Percentiles rank a stretch among this genome's conserved stretches.
phyloP scores from a whole-genome alignment of 2,797 vertebrate genomes.

The Ptychobarbus kaznakovi region DNA sequence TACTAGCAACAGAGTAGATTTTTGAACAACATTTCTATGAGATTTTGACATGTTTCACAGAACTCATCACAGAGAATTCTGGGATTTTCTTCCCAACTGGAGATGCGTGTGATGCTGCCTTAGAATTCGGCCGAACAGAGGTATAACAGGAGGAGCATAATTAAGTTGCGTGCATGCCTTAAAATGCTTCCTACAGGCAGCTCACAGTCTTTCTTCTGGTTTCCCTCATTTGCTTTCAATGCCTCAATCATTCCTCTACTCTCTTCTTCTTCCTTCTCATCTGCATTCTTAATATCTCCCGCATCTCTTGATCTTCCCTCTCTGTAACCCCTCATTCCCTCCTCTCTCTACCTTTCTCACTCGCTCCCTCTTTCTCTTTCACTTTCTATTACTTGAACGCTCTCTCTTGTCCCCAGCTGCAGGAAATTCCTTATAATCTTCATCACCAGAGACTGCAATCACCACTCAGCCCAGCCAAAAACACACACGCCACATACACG shows the following conservation, averaged over 20 bases:
- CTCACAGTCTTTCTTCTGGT: slow-evolving; percentile 59
- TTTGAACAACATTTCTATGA: background rate
- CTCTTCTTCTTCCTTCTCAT: slow-evolving; percentile 38
- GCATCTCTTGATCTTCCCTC: slow-evolving; percentile 60
- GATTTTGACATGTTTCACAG: background rate
- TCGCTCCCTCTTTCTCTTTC: slow-evolving; percentile 71
- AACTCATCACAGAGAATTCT: background rate
- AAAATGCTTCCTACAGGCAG: slow-evolving; percentile 34
- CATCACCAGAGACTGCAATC: slow-evolving; percentile 89
- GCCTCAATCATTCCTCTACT: slow-evolving; percentile 56
- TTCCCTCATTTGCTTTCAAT: slow-evolving; percentile 57
- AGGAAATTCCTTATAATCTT: slow-evolving; percentile 99
- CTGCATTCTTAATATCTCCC: slow-evolving; percentile 38
- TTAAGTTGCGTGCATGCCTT: background rate
- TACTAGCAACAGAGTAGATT: background rate
- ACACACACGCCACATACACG: slow-evolving; percentile 33
- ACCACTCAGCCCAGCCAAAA: slow-evolving; percentile 83
- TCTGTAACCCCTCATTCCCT: slow-evolving; percentile 59
- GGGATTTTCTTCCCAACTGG: background rate
- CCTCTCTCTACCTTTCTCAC: slow-evolving; percentile 68
- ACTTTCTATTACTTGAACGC: slow-evolving; percentile 67
- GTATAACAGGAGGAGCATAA: slow-evolving; percentile 2
- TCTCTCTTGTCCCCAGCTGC: slow-evolving; percentile 86
- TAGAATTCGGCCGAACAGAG: background rate
- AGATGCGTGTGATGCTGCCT: background rate